Percentiles rank a stretch among this genome's conserved stretches.
Conservation (phyloP, 2,888 invertebrate species). For the Creontiades dilutus region DNA sequence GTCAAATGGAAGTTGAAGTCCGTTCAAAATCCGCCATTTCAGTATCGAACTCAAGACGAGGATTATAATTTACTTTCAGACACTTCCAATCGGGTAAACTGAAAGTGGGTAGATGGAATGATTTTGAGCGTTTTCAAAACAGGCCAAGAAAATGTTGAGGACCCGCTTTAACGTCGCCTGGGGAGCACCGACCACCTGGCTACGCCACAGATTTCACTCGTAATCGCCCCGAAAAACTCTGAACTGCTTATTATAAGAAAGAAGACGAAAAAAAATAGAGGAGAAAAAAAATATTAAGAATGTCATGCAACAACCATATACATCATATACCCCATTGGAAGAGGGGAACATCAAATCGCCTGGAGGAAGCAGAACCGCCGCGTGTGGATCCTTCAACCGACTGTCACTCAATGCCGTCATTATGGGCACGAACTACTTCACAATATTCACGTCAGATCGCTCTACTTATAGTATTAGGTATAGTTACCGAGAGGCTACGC, state of each 20-base stretch:
- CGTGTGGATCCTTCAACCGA: conserved; percentile 67
- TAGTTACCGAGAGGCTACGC: conserved; percentile 29
- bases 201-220: conserved; percentile 48
- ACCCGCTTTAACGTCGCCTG: conserved; percentile 49
- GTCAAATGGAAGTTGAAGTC: too few relatives aligned
- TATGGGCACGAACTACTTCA: conserved; percentile 71
- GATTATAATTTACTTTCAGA: conserved; percentile 15
- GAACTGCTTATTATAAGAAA: conserved; percentile 56
- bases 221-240: conserved; percentile 53
- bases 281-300: conserved; percentile 60
- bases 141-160: not conserved
- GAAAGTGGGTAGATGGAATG: not conserved
- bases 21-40: too few relatives aligned
- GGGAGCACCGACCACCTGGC: conserved; percentile 62
- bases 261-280: not conserved
- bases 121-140: not conserved
- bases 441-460: conserved; percentile 48
- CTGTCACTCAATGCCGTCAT: conserved; percentile 70
- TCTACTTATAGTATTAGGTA: conserved; percentile 42
- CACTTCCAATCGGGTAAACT: not conserved
- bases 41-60: not conserved
- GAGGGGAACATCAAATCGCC: conserved; percentile 10
- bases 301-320: conserved; percentile 70
- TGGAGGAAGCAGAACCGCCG: conserved; percentile 23
- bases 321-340: conserved; percentile 52